These are phyloP conservation scores for Drosophila nigricruria DNA, from an alignment of 2,888 invertebrate genomes.

Conservation along the genomic window DNA sequence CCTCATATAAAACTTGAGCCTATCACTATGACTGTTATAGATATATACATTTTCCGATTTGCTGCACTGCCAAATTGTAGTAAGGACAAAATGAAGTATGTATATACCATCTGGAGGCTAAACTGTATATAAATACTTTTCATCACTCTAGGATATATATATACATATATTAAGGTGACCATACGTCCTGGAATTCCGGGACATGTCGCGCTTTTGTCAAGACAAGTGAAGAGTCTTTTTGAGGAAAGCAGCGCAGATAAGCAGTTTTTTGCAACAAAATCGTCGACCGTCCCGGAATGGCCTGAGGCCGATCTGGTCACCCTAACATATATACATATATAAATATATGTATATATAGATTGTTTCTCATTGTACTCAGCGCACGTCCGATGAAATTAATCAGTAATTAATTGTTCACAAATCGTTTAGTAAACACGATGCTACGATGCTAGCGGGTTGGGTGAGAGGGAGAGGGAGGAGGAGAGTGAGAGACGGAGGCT, in stretches of 20 bases:
- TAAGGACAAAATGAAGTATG: too few species aligned
- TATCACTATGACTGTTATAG: not conserved
- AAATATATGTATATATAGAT: not conserved
- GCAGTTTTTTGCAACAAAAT: too few species aligned
- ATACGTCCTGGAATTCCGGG: too few species aligned
- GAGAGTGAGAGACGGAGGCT: not conserved
- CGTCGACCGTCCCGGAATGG: too few species aligned
- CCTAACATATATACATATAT: not conserved
- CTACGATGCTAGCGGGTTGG: constrained; percentile 4
- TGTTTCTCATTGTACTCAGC: constrained; percentile 34
- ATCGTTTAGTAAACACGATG: constrained; percentile 44
- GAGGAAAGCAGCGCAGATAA: too few species aligned
- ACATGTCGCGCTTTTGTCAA: too few species aligned
- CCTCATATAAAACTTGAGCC: not conserved
- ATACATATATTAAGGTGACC: too few species aligned
- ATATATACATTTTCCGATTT: not conserved
- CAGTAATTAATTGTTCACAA: constrained; percentile 67
- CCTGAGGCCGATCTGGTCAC: too few species aligned
- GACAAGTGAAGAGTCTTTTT: too few species aligned
- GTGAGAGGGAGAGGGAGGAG: not conserved
- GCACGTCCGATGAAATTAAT: constrained; percentile 63
- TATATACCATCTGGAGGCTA: too few species aligned
- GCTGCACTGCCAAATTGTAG: not conserved
- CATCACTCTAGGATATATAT: not conserved
- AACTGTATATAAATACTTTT: not conserved